Conservation (phyloP, 2,888 invertebrate genomes). For the Paralinhomoeus sp. region DNA sequence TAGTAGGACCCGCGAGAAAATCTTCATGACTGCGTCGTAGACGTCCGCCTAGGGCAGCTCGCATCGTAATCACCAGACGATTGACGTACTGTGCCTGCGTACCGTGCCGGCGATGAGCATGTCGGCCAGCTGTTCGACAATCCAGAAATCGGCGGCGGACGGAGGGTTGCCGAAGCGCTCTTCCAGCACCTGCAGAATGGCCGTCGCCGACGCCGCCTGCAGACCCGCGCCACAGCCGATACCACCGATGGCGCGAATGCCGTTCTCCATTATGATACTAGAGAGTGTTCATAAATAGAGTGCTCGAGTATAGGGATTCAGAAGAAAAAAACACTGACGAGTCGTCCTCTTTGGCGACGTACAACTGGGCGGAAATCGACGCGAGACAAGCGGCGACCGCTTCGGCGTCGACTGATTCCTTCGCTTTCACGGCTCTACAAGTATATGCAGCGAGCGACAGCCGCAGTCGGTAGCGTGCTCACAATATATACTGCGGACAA, state of each 20-base stretch:
- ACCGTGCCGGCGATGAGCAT: slow-evolving; percentile 60
- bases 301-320: slow-evolving; percentile 79
- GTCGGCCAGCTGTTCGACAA: slow-evolving; percentile 88
- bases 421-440: slow-evolving; percentile 58
- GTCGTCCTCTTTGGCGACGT: slow-evolving; percentile 45
- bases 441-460: too few relatives aligned
- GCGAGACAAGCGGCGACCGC: slow-evolving; percentile 88
- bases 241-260: slow-evolving; percentile 86
- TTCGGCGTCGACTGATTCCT: slow-evolving; percentile 61
- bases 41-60: slow-evolving; percentile 22
- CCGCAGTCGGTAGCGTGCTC: too few relatives aligned
- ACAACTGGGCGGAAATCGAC: slow-evolving; percentile 76
- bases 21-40: slow-evolving; percentile 86
- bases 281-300: slow-evolving; percentile 79
- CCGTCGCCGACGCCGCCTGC: neutral
- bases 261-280: slow-evolving; percentile 75
- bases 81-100: too few relatives aligned
- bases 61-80: neutral
- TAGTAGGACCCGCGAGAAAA: too few relatives aligned
- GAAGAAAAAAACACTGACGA: slow-evolving; percentile 40
- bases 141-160: slow-evolving; percentile 67
- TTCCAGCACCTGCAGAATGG: slow-evolving; percentile 77
- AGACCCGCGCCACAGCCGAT: slow-evolving; percentile 75
- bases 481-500: too few relatives aligned
- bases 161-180: slow-evolving; percentile 79